phyloP scores from a whole-genome alignment of 1,140 invertebrate genomes.

The Branchinecta lynchi region DNA sequence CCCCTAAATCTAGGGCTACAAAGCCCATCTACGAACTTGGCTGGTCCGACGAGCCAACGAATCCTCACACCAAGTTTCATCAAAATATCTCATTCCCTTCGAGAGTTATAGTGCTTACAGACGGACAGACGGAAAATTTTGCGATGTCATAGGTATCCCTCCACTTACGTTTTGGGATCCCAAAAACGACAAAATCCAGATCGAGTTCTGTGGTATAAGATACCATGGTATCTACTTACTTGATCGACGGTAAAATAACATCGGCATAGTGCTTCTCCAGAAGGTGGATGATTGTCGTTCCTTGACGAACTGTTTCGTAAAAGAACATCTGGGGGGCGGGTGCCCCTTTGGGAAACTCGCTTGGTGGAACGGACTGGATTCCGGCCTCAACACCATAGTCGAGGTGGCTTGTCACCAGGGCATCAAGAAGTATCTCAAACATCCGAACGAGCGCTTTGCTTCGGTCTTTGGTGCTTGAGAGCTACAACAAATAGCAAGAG shows the following conservation, averaged over 20 bases:
- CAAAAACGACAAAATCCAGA: no score
- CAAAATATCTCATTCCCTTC: no score
- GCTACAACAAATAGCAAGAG: constrained; percentile 33
- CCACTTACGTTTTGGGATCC: no score
- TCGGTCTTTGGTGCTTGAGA: constrained; percentile 64
- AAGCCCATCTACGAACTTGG: no score
- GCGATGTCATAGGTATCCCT: no score
- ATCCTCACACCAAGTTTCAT: no score
- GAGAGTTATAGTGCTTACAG: no score
- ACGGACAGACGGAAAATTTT: no score
- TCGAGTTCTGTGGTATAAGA: no score
- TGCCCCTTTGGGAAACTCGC: neutral
- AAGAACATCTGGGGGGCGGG: constrained; percentile 72
- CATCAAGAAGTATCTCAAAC: constrained; percentile 70
- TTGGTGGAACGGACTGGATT: neutral
- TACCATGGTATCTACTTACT: constrained; percentile 45
- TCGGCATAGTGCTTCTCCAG: constrained; percentile 89
- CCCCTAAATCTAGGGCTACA: no score
- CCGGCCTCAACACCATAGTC: constrained; percentile 91
- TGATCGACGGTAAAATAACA: constrained; percentile 68
- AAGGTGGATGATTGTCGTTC: constrained; percentile 89
- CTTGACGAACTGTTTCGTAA: constrained; percentile 82
- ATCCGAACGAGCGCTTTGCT: constrained; percentile 58
- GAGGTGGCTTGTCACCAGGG: constrained; percentile 78
- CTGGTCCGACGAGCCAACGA: no score